Base-by-base conservation (phyloP, 2,888 invertebrate genomes). In the Plebejus argus region DNA sequence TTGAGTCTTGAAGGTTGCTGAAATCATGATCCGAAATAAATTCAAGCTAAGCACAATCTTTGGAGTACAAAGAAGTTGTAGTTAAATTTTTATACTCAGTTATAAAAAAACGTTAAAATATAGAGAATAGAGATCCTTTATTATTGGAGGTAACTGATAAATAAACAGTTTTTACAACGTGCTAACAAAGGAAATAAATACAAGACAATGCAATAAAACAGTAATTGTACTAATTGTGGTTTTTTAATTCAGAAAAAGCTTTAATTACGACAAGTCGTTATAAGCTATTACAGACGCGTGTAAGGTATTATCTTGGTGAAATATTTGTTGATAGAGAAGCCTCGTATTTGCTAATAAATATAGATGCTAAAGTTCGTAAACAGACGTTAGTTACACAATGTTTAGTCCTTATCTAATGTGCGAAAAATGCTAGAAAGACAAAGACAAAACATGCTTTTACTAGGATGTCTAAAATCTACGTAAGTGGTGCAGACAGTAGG, bases 201-300 rank as follows among this genome's bases (percentile, higher is more conserved):
- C 35, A 70, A 70, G 35, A 71, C 71, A 71, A 71, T 71, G 71
- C 20, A 39, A 35, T 71, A 71, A 71, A 39, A 71, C 20, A 35
- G 39, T 71, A 39, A 71, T 61, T 61, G 61, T 23, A 61, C 61
- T 39, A 71, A 39, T 71, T 71, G 71, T 71, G 39, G 39, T 71
- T 71, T 71, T 23, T 58, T 61, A 4, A 61, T 23, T 61, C 12
- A 12, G 61, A 61, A 61, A 10, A 61, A 61, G 61, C 23, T 71
- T 20, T 39, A 39, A 39, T 71, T 39, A 8, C 20, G 0, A 5
- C 33, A 8, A 61, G 23, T 20, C 10, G 4, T 20, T 61, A 61
- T 4, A 23, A 61, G 8, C 20, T 10, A 1, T 12, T 23, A 23
- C 23, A 23, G 1, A 61, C 61, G 61, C 61, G 23, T 61, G 61